Evolutionary conservation across 2,113 vertebrate species (phyloP).

Genomic region (Oophaga pumilio): DNA sequence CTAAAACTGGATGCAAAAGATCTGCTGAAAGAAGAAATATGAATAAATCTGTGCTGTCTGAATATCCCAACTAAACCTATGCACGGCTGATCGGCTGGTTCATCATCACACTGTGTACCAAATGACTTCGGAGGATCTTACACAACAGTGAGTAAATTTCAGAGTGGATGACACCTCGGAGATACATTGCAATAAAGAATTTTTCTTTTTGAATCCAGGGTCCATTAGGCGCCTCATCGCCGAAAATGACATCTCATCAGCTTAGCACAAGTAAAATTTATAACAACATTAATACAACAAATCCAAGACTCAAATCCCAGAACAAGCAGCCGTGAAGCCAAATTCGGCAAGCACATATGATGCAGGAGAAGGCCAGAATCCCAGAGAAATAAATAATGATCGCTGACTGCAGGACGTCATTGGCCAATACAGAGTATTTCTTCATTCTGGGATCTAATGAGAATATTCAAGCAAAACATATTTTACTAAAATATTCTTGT

Average conservation of each 20-base stretch:
- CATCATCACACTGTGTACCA: slow-evolving; percentile 30
- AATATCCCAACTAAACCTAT: slow-evolving; percentile 28
- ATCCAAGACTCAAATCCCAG: slow-evolving; percentile 27
- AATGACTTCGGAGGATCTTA: slow-evolving; percentile 49
- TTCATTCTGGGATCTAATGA: background rate
- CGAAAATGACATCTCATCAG: slow-evolving; percentile 54
- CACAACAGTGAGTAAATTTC: slow-evolving; percentile 53
- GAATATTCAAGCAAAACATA: background rate
- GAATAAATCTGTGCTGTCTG: slow-evolving; percentile 27
- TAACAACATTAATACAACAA: slow-evolving; percentile 54
- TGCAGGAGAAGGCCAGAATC: background rate
- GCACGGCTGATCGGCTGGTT: slow-evolving; percentile 35
- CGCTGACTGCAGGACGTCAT: background rate
- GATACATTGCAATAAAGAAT: slow-evolving; percentile 48
- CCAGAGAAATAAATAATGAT: background rate
- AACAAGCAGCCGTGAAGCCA: slow-evolving; percentile 38
- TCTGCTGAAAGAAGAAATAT: slow-evolving; percentile 14
- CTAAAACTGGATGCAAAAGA: background rate
- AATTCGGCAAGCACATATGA: slow-evolving; percentile 33
- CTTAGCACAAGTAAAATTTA: slow-evolving; percentile 55
- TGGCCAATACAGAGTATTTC: background rate
- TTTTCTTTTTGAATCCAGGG: slow-evolving; percentile 58
- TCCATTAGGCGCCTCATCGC: slow-evolving; percentile 46
- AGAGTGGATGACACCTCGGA: slow-evolving; percentile 42
- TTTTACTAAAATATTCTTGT: background rate